These are phyloP conservation scores for Pipistrellus nathusii DNA, from an alignment of 2,797 vertebrate genomes.

Conservation along the genomic window DNA sequence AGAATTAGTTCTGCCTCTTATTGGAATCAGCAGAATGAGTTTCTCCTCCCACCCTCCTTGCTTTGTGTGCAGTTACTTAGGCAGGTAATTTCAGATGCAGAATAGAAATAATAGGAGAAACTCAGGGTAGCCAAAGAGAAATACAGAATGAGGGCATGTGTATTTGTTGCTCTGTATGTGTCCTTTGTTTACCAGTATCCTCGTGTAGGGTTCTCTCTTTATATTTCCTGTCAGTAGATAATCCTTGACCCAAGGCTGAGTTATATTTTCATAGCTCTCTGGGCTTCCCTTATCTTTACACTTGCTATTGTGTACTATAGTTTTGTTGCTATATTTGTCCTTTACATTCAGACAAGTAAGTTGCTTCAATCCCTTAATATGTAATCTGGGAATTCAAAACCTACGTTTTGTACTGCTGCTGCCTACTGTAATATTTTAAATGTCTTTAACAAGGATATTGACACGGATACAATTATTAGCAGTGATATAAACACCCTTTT, in stretches of 20 bases:
- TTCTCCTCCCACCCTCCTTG: not conserved
- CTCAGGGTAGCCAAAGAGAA: not conserved
- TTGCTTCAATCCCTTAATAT: not conserved
- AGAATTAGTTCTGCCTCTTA: not conserved
- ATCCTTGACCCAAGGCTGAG: not conserved
- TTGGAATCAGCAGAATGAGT: not conserved
- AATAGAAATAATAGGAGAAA: not conserved
- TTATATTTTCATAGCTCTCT: not conserved
- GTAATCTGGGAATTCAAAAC: not conserved
- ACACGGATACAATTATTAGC: slow-evolving; percentile 49
- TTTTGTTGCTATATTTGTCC: not conserved
- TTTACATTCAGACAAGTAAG: not conserved
- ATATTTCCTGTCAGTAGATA: slow-evolving; percentile 4
- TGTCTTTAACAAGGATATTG: slow-evolving; percentile 22
- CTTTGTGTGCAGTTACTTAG: not conserved
- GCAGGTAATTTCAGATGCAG: not conserved
- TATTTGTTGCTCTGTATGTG: not conserved
- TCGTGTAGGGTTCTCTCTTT: not conserved
- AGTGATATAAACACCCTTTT: slow-evolving; percentile 30
- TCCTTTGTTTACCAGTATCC: not conserved
- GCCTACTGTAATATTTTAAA: slow-evolving; percentile 20
- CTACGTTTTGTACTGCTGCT: not conserved
- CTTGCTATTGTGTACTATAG: not conserved
- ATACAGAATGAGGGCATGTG: not conserved
- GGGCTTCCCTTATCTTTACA: not conserved